Percentiles rank a stretch among this genome's conserved stretches.
Evolutionary conservation across 2,888 invertebrate genomes (phyloP).

Genomic region (Trilocha varians): DNA sequence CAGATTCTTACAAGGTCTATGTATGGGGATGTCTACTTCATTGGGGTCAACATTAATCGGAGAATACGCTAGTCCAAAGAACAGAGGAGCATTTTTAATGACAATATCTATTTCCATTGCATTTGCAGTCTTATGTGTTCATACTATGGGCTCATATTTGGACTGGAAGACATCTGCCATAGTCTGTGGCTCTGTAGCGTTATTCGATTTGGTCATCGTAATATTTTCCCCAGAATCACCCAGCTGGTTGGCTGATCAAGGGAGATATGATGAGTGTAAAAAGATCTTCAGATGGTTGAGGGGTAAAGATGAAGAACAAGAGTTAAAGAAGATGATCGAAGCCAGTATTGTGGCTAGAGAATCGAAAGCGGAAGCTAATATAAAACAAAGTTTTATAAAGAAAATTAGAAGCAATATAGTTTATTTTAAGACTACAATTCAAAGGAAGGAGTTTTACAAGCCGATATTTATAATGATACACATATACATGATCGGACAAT

Average conservation of each 20-base stretch:
- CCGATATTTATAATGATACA: conserved; percentile 71
- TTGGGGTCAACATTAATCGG: conserved; percentile 66
- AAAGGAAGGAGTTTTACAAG: conserved; percentile 63
- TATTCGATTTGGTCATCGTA: conserved; percentile 52
- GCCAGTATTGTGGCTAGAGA: conserved; percentile 39
- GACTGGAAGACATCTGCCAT: conserved; percentile 71
- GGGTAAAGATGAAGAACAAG: conserved; percentile 57
- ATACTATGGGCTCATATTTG: conserved; percentile 73
- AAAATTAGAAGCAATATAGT: conserved; percentile 4
- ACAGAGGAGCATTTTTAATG: conserved; percentile 75
- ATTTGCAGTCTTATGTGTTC: conserved; percentile 74
- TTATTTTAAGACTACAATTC: conserved; percentile 15
- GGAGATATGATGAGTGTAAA: conserved; percentile 66
- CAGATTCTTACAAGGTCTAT: conserved; percentile 47
- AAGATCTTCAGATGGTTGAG: conserved; percentile 71
- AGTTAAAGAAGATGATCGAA: conserved; percentile 23
- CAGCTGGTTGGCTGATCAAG: conserved; percentile 74
- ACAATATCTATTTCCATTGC: conserved; percentile 73
- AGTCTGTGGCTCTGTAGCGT: conserved; percentile 51
- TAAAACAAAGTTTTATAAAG: conserved; percentile 12
- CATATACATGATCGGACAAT: conserved; percentile 73
- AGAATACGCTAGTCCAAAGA: conserved; percentile 72
- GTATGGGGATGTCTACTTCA: conserved; percentile 65
- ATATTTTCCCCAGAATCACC: conserved; percentile 74
- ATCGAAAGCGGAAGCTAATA: conserved; percentile 14